Percentiles rank a stretch among this genome's conserved stretches.
These are phyloP conservation scores for Epizoanthus scotinus DNA, from an alignment of 92 coral and sea anemone genomes.

Conservation along the genomic window DNA sequence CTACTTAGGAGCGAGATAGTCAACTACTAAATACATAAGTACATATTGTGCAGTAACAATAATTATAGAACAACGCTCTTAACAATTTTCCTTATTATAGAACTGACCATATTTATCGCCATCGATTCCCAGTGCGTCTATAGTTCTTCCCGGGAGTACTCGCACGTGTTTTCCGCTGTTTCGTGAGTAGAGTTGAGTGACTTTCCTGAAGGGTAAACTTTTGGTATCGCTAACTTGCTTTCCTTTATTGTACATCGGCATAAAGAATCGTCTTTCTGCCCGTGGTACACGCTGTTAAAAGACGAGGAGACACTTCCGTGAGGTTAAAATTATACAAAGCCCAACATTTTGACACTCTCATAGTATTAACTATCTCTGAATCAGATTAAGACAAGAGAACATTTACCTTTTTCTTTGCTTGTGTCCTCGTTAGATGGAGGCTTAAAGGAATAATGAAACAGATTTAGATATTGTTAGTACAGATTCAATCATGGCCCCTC, in stretches of 20 bases:
- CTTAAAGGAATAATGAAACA: conserved; percentile 22
- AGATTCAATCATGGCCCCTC: conserved; percentile 14
- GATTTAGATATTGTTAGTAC: conserved; percentile 1
- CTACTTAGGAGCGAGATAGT: neutral
- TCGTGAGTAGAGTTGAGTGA: conserved; percentile 91
- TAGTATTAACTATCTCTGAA: neutral
- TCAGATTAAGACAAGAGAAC: neutral
- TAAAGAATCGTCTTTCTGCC: conserved; percentile 49
- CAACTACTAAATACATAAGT: neutral
- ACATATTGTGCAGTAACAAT: neutral
- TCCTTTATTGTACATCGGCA: conserved; percentile 43
- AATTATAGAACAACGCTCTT: neutral
- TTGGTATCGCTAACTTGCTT: conserved; percentile 45
- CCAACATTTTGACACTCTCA: neutral
- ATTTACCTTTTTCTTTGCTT: conserved; percentile 27
- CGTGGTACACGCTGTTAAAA: conserved; percentile 35
- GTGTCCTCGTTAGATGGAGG: conserved; percentile 28
- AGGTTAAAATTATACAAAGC: conserved; percentile 42
- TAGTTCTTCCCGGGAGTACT: conserved; percentile 66
- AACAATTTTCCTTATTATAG: neutral
- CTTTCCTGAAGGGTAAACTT: conserved; percentile 78
- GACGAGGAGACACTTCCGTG: conserved; percentile 20
- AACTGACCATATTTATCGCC: conserved; percentile 87
- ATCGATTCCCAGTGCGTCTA: conserved; percentile 84
- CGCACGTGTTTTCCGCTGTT: conserved; percentile 87